Conservation (phyloP, 30 jellyfish, hydroid and myxozoan genomes). For the Mastigias papua region DNA sequence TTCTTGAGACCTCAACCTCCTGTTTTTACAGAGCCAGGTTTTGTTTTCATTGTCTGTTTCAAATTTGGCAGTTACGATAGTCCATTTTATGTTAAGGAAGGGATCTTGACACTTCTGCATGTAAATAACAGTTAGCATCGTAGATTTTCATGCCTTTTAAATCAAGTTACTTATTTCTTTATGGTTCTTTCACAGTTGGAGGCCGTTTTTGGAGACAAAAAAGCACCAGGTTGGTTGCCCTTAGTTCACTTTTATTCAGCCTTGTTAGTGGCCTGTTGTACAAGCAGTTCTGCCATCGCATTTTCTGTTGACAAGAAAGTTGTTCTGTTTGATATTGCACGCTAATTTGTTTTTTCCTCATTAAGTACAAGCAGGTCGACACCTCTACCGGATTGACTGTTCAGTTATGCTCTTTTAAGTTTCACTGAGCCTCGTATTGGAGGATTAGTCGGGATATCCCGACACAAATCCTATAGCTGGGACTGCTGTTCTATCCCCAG, state of each 20-base stretch:
- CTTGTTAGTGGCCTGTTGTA: too few relatives aligned
- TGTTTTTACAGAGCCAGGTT: too few relatives aligned
- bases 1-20: too few relatives aligned
- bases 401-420: neutral
- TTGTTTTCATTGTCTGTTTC: too few relatives aligned
- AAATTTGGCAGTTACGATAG: too few relatives aligned
- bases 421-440: neutral
- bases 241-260: neutral
- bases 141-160: too few relatives aligned
- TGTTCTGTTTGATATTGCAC: neutral
- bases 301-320: neutral
- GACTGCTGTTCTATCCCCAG: neutral
- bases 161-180: neutral
- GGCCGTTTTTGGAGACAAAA: slow-evolving; percentile 71
- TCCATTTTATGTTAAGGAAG: too few relatives aligned
- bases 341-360: neutral
- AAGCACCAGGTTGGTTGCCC: slow-evolving; percentile 20
- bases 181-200: slow-evolving; percentile 52
- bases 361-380: neutral
- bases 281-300: neutral
- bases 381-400: neutral
- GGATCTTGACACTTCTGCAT: too few relatives aligned
- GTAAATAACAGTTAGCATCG: too few relatives aligned
- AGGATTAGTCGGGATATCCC: neutral
- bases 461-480: neutral